phyloP scores from a whole-genome alignment of 2,113 vertebrate species.

The Triplophysa siluroides region DNA sequence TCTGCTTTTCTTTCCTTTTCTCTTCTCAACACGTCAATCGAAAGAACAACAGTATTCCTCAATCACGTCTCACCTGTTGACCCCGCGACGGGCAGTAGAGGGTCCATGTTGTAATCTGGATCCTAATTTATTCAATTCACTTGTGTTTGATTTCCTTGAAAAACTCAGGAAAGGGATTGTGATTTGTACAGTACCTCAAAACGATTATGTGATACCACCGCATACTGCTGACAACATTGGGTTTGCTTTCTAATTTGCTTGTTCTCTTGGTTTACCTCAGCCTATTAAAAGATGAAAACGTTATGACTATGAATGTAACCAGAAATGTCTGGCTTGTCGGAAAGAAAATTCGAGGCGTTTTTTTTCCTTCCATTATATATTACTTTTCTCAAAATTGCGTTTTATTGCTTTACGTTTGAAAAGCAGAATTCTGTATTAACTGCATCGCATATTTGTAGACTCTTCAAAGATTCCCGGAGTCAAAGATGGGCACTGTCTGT shows the following conservation, averaged over 20 bases:
- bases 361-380: conserved; percentile 50
- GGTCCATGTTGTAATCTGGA: conserved; percentile 86
- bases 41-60: conserved; percentile 85
- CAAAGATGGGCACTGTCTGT: conserved; percentile 27
- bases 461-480: conserved; percentile 19
- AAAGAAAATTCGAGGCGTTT: conserved; percentile 64
- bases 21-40: conserved; percentile 29
- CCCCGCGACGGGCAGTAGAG: conserved; percentile 69
- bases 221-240: conserved; percentile 89
- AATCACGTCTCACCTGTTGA: conserved; percentile 79
- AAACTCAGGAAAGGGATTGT: conserved; percentile 98
- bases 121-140: conserved; percentile 88
- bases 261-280: conserved; percentile 91
- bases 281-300: conserved; percentile 83
- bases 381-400: conserved; percentile 38
- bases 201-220: conserved; percentile 92
- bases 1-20: conserved; percentile 80
- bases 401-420: conserved; percentile 55
- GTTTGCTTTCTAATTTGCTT: conserved; percentile 87
- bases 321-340: conserved; percentile 80
- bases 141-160: conserved; percentile 87
- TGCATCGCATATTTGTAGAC: conserved; percentile 42
- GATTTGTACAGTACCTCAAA: conserved; percentile 98
- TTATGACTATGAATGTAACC: conserved; percentile 94
- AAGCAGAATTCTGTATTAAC: conserved; percentile 55